Conservation (phyloP, 2,113 vertebrate species). For the Antechinus flavipes region DNA sequence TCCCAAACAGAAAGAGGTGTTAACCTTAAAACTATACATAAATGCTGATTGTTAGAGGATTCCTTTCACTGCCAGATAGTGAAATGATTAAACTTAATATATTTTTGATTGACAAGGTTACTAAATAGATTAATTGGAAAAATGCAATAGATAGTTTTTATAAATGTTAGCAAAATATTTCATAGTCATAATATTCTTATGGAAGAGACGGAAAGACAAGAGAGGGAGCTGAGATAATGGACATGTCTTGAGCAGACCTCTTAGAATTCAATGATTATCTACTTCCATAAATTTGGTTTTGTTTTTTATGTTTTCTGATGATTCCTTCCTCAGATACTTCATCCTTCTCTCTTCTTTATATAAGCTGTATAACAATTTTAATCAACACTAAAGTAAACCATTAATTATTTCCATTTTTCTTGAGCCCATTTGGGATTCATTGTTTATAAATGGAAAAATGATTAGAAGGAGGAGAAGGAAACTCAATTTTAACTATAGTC, state of each 20-base stretch:
- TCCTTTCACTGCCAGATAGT: not conserved
- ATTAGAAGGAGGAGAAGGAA: not conserved
- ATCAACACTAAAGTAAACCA: not conserved
- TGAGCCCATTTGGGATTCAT: not conserved
- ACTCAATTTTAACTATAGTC: constrained; percentile 8
- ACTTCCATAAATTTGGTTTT: not conserved
- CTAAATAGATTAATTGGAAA: not conserved
- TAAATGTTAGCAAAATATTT: not conserved
- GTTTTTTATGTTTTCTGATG: not conserved
- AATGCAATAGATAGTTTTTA: not conserved
- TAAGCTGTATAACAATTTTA: not conserved
- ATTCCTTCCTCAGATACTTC: not conserved
- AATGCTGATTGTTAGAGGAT: not conserved
- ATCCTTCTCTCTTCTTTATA: not conserved
- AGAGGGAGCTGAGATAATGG: not conserved
- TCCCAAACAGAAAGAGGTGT: not conserved
- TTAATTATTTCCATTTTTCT: not conserved
- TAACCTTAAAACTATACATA: not conserved
- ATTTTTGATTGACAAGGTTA: not conserved
- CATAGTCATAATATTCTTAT: not conserved
- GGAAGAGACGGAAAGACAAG: not conserved
- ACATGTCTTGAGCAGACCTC: not conserved
- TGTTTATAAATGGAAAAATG: not conserved
- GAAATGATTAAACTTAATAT: not conserved
- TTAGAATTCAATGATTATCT: not conserved